Percentiles rank a stretch among this genome's conserved stretches.
These are phyloP conservation scores for Charina bottae DNA, from an alignment of 2,113 vertebrate species.

Conservation along the genomic window DNA sequence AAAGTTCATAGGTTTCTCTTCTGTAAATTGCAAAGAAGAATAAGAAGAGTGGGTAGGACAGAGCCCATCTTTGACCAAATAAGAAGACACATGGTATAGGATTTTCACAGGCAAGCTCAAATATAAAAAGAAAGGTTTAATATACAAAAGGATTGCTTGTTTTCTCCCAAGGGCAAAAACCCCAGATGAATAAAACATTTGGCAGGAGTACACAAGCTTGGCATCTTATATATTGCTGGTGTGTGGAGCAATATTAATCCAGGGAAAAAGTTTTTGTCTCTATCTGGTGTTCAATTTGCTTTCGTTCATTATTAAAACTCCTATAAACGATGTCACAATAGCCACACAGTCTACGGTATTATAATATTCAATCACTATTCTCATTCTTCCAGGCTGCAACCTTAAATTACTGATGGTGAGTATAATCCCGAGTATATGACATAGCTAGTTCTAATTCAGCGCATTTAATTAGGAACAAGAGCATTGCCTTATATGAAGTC, in stretches of 20 bases:
- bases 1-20: not conserved
- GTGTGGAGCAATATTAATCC: constrained; percentile 14
- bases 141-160: constrained; percentile 25
- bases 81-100: not conserved
- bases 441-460: not conserved
- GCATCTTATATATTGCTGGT: constrained; percentile 22
- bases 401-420: not conserved
- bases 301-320: constrained; percentile 25
- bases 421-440: not conserved
- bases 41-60: not conserved
- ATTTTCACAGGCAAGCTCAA: not conserved
- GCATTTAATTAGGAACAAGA: not conserved
- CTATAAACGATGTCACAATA: not conserved
- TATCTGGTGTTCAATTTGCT: not conserved
- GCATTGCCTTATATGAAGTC: not conserved
- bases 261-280: constrained; percentile 7
- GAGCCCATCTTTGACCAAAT: not conserved
- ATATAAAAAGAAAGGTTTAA: constrained; percentile 27
- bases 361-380: not conserved
- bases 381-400: not conserved
- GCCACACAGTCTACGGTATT: not conserved
- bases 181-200: constrained; percentile 29
- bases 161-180: constrained; percentile 2
- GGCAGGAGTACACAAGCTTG: constrained; percentile 9
- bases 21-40: not conserved